Conservation (phyloP, 2,113 vertebrate genomes). For the Gavia stellata region DNA sequence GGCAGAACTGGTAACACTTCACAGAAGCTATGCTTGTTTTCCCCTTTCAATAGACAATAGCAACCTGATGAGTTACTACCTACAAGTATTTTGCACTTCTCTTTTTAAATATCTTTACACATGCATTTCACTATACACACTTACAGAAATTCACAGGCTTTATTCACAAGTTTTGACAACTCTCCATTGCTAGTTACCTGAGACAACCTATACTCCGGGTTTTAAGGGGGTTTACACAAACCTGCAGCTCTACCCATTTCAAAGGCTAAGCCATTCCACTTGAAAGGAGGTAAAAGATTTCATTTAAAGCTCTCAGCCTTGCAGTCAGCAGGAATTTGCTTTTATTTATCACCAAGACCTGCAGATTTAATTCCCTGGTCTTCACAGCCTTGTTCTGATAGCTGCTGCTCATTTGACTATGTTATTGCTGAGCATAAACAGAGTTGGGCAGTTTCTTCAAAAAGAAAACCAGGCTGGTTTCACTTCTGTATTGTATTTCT, state of each 20-base stretch:
- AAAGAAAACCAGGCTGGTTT: not conserved
- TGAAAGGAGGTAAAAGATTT: not conserved
- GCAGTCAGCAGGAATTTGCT: not conserved
- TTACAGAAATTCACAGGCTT: not conserved
- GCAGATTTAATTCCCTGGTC: not conserved
- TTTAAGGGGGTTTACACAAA: not conserved
- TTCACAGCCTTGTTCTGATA: not conserved
- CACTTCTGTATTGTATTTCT: not conserved
- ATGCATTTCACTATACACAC: fast-evolving
- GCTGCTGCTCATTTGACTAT: not conserved
- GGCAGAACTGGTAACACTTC: not conserved
- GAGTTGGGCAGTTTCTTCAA: not conserved
- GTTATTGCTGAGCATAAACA: not conserved
- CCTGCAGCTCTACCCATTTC: not conserved
- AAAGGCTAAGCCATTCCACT: not conserved
- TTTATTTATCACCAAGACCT: not conserved
- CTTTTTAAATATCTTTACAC: not conserved
- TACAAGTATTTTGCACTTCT: not conserved
- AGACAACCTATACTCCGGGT: fast-evolving
- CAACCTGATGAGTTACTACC: fast-evolving
- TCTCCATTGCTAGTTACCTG: fast-evolving
- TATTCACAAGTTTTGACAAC: not conserved
- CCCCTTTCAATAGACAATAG: not conserved
- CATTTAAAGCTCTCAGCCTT: not conserved
- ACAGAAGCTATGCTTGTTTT: not conserved